Evolutionary conservation across 2,797 vertebrate genomes (phyloP).

Genomic region (Catamblyrhynchus diadema): DNA sequence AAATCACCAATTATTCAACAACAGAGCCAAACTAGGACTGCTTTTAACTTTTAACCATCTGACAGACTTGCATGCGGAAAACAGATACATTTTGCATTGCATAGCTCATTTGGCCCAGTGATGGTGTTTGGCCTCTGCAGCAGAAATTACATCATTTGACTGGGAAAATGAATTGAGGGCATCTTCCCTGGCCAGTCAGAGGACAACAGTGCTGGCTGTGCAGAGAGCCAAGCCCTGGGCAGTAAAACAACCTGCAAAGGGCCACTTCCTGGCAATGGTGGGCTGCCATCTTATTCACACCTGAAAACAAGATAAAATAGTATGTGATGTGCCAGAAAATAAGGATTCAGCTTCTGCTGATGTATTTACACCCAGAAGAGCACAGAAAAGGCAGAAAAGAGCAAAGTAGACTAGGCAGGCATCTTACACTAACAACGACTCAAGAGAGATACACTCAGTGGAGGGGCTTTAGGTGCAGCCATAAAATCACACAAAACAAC

Average conservation of each 20-base stretch:
- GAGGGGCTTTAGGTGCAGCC: neutral
- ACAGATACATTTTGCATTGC: neutral
- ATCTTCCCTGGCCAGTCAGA: neutral
- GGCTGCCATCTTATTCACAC: neutral
- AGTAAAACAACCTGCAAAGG: neutral
- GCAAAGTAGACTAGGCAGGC: neutral
- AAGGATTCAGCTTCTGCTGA: neutral
- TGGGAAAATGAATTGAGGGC: neutral
- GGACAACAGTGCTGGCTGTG: neutral
- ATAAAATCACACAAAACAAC: neutral
- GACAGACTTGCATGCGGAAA: neutral
- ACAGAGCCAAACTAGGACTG: neutral
- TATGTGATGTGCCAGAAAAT: neutral
- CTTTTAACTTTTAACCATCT: neutral
- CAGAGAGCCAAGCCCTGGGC: neutral
- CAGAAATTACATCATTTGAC: neutral
- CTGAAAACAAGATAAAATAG: neutral
- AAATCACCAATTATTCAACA: neutral
- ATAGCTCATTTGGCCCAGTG: neutral
- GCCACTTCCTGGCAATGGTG: neutral
- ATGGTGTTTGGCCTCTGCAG: neutral
- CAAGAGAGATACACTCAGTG: neutral
- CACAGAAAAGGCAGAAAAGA: neutral
- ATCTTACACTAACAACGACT: neutral
- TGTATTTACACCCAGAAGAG: neutral